phyloP scores from a whole-genome alignment of 2,113 vertebrate genomes.

The Rhinopithecus roxellana region DNA sequence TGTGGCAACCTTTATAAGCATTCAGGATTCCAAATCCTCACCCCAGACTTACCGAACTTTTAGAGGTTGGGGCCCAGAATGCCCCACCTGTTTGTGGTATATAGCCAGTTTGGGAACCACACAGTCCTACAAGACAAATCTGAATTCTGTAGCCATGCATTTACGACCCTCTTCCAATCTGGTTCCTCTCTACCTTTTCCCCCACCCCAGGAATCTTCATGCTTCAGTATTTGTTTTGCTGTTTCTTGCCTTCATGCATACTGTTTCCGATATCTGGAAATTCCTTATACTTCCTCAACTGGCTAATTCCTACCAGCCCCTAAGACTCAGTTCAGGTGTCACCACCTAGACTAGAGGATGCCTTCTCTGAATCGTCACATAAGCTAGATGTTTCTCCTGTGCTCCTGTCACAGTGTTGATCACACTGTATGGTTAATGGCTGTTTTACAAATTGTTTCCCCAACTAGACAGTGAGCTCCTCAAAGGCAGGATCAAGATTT shows the following conservation, averaged over 20 bases:
- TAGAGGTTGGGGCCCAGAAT: neutral
- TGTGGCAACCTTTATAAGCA: neutral
- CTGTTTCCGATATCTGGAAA: neutral
- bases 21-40: neutral
- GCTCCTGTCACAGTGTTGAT: neutral
- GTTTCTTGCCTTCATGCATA: conserved; percentile 3
- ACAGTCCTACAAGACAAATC: neutral
- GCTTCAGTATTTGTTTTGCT: conserved; percentile 1
- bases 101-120: conserved; percentile 4
- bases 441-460: conserved; percentile 6
- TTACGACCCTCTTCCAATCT: neutral
- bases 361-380: neutral
- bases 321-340: conserved; percentile 6
- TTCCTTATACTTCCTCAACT: neutral
- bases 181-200: neutral
- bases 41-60: neutral
- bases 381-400: neutral
- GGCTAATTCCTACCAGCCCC: neutral
- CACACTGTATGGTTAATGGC: neutral
- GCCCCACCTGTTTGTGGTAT: neutral
- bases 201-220: neutral
- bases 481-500: conserved; percentile 35
- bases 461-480: conserved; percentile 17
- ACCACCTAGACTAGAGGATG: neutral
- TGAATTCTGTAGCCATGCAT: neutral